Evolutionary conservation across 2,797 vertebrate genomes (phyloP), one percentile per base, ranked within the genome.

Genomic region (Zonotrichia albicollis): DNA sequence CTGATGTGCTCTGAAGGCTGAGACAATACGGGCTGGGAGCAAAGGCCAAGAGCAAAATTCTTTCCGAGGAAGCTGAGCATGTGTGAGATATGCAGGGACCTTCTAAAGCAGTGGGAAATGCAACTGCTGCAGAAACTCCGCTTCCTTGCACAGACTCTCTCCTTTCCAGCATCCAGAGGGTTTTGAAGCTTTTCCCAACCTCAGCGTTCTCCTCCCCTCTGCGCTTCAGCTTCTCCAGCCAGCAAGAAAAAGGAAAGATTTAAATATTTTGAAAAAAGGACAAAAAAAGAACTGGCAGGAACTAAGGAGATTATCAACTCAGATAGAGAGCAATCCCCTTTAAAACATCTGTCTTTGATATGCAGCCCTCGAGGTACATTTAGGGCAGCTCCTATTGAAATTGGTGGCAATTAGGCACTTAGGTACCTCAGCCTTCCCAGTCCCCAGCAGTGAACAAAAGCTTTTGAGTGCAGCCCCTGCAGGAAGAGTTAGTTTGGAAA

Each of bases 371-470:
- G 60, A 58, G 67, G 62, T n/a, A 4, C n/a, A 11, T 67, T 87
- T 82, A 93, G 75, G 84, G 62, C 55, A 84, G 51, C 13, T 86
- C n/a, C 84, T 6, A 5, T 15, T n/a, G 72, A 82, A 89, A 87
- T 53, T 73, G 48, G 81, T 60, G 92, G 78, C 90, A 94, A 84
- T 90, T 84, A 87, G 78, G 72, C 78, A 89, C 75, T 90, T 79
- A 40, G 74, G 70, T 50, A 60, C 74, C 73, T 53, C 71, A 84
- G 77, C 42, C 66, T 80, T 43, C 32, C 46, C 84, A 15, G 67
- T 83, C 42, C 55, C 50, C 81, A 70, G 61, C 72, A 77, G 26
- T 1, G n/a, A 75, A 91, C 81, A 93, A 95, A 91, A 82, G 76
- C 66, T 65, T 90, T 11, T 7, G 53, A 88, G 64, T n/a, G 29